Percentiles rank a stretch among this genome's conserved stretches.
phyloP scores from a whole-genome alignment of 1,140 invertebrate species.

The Aphaenogaster ashmeadi region DNA sequence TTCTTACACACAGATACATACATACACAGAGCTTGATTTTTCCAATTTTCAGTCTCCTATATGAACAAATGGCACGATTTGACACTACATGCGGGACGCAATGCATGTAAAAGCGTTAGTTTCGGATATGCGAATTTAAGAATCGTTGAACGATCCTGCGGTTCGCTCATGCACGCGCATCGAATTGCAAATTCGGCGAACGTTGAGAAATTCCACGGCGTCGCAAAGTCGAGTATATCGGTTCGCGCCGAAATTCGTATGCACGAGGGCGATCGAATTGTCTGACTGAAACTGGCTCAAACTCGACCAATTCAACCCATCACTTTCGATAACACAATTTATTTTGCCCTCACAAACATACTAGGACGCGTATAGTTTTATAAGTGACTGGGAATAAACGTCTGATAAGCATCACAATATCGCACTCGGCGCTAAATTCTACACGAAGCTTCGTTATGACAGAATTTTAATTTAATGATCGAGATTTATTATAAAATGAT shows the following conservation, averaged over 20 bases:
- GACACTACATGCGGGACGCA: neutral
- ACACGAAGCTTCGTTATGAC: neutral
- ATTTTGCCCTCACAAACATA: neutral
- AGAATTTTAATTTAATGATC: neutral
- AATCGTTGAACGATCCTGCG: neutral
- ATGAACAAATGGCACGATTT: neutral
- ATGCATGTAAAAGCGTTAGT: conserved; percentile 16
- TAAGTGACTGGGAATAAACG: neutral
- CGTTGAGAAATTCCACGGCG: conserved; percentile 18
- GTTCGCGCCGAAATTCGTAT: conserved; percentile 22
- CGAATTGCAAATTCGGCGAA: conserved; percentile 63
- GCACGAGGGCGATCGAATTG: conserved; percentile 2
- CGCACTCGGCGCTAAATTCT: neutral
- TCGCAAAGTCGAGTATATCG: conserved; percentile 29
- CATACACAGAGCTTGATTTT: neutral
- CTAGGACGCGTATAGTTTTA: neutral
- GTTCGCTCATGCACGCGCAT: conserved; percentile 23
- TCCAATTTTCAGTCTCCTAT: conserved; percentile 8
- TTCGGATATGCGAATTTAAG: conserved; percentile 26
- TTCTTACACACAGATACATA: neutral
- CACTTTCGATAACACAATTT: neutral
- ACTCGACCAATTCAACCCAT: neutral
- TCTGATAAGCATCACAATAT: neutral
- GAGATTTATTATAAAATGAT: too few species aligned
- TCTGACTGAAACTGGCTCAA: neutral